Conservation (phyloP, 2,797 vertebrate species). For the Denticeps clupeoides region DNA sequence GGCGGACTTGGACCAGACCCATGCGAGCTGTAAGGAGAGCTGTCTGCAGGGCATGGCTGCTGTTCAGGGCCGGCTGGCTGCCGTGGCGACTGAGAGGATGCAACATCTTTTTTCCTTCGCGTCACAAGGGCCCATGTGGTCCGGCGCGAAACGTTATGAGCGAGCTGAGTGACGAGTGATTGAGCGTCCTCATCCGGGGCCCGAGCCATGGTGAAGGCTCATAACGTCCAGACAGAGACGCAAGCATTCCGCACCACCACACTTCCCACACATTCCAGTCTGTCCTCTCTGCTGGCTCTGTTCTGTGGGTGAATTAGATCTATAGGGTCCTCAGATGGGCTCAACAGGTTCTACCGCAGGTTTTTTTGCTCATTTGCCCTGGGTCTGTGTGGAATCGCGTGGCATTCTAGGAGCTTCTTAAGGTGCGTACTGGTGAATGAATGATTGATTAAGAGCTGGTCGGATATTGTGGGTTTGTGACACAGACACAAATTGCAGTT, state of each 20-base stretch:
- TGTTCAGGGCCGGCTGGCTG: slow-evolving; percentile 14
- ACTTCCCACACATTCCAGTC: slow-evolving; percentile 55
- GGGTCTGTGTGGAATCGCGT: no score
- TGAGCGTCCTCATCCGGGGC: slow-evolving; percentile 22
- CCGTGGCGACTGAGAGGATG: slow-evolving; percentile 33
- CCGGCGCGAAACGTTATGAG: slow-evolving; percentile 2
- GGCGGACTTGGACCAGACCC: slow-evolving; percentile 5
- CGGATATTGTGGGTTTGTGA: no score
- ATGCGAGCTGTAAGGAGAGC: slow-evolving; percentile 16
- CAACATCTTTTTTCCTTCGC: slow-evolving; percentile 41
- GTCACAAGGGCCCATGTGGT: slow-evolving; percentile 18
- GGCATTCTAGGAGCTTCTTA: no score
- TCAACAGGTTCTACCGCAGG: no score
- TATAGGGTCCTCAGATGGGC: no score
- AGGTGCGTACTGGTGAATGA: no score
- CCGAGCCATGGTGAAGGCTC: slow-evolving; percentile 21
- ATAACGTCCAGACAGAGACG: slow-evolving; percentile 26
- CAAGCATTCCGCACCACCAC: slow-evolving; percentile 40
- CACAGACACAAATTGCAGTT: no score
- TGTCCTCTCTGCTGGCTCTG: no score
- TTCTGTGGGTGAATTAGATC: no score
- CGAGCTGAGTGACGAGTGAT: slow-evolving; percentile 37
- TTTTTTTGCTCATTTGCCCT: no score
- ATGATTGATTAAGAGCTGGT: no score
- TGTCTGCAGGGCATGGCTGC: slow-evolving; percentile 14